Conservation (phyloP, 2,888 invertebrate species). For the Lepidochitona cinerea region DNA sequence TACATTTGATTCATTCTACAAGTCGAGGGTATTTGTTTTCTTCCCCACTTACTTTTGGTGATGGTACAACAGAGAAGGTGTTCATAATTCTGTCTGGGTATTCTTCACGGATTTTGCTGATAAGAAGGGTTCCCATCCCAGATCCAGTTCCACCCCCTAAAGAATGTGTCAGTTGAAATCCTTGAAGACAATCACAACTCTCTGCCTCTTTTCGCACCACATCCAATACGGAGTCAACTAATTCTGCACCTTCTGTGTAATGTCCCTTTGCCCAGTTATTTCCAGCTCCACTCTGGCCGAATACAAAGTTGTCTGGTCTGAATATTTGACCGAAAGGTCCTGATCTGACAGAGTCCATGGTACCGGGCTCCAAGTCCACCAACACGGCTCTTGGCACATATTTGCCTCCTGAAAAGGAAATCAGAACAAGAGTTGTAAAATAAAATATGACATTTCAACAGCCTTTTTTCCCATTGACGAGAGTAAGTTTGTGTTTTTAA, state of each 20-base stretch:
- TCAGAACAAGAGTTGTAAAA: neutral
- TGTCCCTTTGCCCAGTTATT: conserved; percentile 68
- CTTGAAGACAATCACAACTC: conserved; percentile 67
- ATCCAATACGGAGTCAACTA: conserved; percentile 67
- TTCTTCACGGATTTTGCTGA: neutral
- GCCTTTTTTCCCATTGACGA: too few relatives aligned
- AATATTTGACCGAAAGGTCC: conserved; percentile 94
- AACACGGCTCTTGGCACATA: conserved; percentile 94
- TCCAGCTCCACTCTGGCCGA: conserved; percentile 72
- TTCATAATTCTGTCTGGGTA: neutral
- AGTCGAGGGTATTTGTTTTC: too few relatives aligned
- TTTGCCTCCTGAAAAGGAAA: conserved; percentile 76
- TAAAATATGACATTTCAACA: too few relatives aligned
- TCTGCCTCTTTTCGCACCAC: conserved; percentile 68
- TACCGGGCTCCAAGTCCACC: conserved; percentile 94
- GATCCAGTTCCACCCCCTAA: neutral
- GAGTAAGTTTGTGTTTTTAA: too few relatives aligned
- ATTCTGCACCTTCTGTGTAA: conserved; percentile 68
- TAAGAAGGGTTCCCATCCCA: neutral
- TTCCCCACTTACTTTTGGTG: conserved; percentile 80
- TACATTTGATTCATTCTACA: too few relatives aligned
- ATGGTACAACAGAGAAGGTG: conserved; percentile 76
- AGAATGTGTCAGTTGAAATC: conserved; percentile 68
- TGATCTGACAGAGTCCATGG: conserved; percentile 95
- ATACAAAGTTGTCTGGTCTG: conserved; percentile 96